These are phyloP conservation scores for Perizoma flavofasciatum DNA, from an alignment of 2,888 invertebrate genomes.

Conservation along the genomic window DNA sequence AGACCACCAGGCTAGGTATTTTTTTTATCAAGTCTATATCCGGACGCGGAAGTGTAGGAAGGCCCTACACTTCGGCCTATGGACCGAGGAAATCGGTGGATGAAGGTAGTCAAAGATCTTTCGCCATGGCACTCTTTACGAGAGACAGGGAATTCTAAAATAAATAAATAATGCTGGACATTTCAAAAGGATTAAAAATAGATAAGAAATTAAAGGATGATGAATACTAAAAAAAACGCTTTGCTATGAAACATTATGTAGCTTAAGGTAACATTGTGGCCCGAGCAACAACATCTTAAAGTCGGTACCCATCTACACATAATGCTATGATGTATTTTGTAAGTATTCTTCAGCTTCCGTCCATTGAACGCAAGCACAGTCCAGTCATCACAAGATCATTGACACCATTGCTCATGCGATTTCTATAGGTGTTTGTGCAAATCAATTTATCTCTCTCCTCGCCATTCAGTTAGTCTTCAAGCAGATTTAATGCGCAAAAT, in stretches of 20 bases:
- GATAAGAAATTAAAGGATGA: no score
- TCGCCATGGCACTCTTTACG: no score
- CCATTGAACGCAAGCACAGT: slow-evolving; percentile 17
- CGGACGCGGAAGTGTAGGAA: no score
- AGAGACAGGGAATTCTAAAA: no score
- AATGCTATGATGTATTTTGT: slow-evolving; percentile 2
- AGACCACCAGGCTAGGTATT: no score
- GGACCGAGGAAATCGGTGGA: no score
- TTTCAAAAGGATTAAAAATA: no score
- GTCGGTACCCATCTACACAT: not conserved
- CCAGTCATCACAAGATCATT: slow-evolving; percentile 12
- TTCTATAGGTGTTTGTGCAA: slow-evolving; percentile 48
- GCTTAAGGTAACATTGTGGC: not conserved
- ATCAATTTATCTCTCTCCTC: slow-evolving; percentile 52
- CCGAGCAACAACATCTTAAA: not conserved
- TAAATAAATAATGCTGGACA: no score
- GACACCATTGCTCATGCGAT: slow-evolving; percentile 45
- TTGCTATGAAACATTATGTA: not conserved
- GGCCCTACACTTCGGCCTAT: no score
- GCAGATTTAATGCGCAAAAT: slow-evolving; percentile 39
- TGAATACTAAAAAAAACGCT: no score
- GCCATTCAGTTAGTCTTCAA: slow-evolving; percentile 33
- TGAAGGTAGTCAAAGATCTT: no score
- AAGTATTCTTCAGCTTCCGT: slow-evolving; percentile 23
- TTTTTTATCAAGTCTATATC: no score